Evolutionary conservation across 1,140 invertebrate species (phyloP), one percentile per base, ranked within the genome.

Genomic region (Drosophila erecta): DNA sequence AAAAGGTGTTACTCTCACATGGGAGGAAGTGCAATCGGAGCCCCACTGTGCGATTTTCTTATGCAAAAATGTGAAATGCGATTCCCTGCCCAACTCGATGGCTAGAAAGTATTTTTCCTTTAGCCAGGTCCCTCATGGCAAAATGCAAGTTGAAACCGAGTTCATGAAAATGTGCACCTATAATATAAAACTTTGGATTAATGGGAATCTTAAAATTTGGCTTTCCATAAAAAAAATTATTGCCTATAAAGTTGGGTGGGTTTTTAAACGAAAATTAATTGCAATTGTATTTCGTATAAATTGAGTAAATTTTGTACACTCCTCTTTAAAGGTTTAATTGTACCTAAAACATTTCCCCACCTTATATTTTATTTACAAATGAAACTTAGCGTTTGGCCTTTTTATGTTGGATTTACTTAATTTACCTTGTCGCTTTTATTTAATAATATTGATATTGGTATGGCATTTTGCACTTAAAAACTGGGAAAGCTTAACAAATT

Each of bases 21-120:
- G 33, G 43, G 7, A 38, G 50, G 27, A 35, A 50, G 37, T 60
- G 62, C 58, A 27, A 49, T 27, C 8, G 5, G 24, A 27, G 15
- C 50, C 64, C 50, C 35, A 12, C 10, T 41, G 50, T 17, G 24
- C 6, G 47, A 20, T 27, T 17, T 33, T 2, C 27, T 20, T 10
- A 33, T 8, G 65, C 33, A 64, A 51, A 55, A 55, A 56, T 15
- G 41, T 47, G 66, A 70, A 57, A 70, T 57, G 24, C 40, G 50
- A 70, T 24, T 33, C 64, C 40, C 64, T 56, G 22, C n/a, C 41
- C 60, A 12, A 20, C 17, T 50, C 54, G 40, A 65, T 53, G 65
- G 22, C 47, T 54, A 22, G 66, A 70, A 67, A 70, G 66, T 55
- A 14, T 64, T n/a, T 44, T 5, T 20, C 2, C 11, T 43, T 44